A percentile compares a stretch with the other conserved stretches of the same genome.
Evolutionary conservation across 2,113 vertebrate genomes (phyloP).

Genomic region (Sapayoa aenigma): DNA sequence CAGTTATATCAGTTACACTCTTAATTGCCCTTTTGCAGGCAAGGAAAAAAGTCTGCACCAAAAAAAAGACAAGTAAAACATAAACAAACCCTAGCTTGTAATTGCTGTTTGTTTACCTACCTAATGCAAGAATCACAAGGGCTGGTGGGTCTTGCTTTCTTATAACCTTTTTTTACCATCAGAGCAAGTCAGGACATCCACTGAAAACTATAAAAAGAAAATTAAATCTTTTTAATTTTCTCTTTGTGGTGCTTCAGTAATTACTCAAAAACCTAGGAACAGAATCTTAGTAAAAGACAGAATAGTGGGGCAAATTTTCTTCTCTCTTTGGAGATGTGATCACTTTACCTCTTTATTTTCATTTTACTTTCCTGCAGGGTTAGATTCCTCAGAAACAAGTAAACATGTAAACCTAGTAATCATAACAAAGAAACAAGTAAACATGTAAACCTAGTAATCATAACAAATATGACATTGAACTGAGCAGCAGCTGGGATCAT

Average conservation of each 20-base stretch:
- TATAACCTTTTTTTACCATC: neutral
- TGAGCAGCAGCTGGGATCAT: neutral
- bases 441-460: neutral
- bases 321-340: neutral
- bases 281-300: neutral
- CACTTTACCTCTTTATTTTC: neutral
- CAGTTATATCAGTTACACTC: conserved; percentile 48
- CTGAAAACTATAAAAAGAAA: neutral
- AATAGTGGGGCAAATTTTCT: neutral
- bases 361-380: neutral
- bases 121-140: neutral
- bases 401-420: neutral
- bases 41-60: neutral
- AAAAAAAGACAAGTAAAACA: conserved; percentile 53
- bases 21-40: conserved; percentile 15
- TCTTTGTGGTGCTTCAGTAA: conserved; percentile 5
- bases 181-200: conserved; percentile 2
- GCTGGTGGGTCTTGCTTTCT: neutral
- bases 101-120: neutral
- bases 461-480: neutral
- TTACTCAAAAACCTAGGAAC: neutral
- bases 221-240: neutral
- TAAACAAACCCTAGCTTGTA: neutral
- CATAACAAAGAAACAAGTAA: too few relatives aligned
- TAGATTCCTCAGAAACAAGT: neutral